Base-by-base conservation (phyloP, 2,113 vertebrate species). In the Tauraco erythrolophus region DNA sequence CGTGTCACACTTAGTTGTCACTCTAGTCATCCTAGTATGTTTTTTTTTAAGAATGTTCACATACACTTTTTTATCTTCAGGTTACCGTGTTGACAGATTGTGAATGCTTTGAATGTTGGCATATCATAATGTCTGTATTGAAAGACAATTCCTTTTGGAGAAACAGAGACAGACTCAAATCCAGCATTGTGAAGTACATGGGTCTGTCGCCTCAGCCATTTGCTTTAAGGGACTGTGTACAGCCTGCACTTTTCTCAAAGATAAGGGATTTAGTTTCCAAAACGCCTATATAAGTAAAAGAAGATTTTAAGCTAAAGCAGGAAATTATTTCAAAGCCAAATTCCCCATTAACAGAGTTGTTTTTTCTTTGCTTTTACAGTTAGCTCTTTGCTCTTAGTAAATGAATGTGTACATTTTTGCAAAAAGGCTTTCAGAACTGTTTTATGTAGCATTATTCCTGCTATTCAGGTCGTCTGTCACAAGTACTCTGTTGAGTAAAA, bases 401-500 rank as follows among this genome's bases (percentile, higher is more conserved):
- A 66, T 56, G 41, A 60, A 79, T 19, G 58, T 58, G 50, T 83
- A 51, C 12, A 25, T 86, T 90, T 89, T 86, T 78, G 24, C 54
- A 35, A 85, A 66, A 50, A 46, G 79, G 48, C 37, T 96, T 90
- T 81, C 46, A 83, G 66, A 93, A 45, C 14, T 83, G 85, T 74
- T 93, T 85, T 88, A 85, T 84, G 23, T 78, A 64, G 60, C 28
- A 69, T 90, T 85, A 93, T 50, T 89, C 58, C 58, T 88, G 31
- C 58, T 81, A 54, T 61, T n/a, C n/a, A n/a, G 68, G 31, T 77
- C 31, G 23, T 92, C 54, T 69, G 31, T 80, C 30, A 66, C 25
- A 48, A 85, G n/a, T 58, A 61, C 5, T 79, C 54, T 83, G 54
- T 25, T 62, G 39, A 88, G 64, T 71, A 89, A 61, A 53, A 66